Evolutionary conservation across 2,888 invertebrate species (phyloP), one percentile per base, ranked within the genome.

Genomic region (Glomeris marginata): DNA sequence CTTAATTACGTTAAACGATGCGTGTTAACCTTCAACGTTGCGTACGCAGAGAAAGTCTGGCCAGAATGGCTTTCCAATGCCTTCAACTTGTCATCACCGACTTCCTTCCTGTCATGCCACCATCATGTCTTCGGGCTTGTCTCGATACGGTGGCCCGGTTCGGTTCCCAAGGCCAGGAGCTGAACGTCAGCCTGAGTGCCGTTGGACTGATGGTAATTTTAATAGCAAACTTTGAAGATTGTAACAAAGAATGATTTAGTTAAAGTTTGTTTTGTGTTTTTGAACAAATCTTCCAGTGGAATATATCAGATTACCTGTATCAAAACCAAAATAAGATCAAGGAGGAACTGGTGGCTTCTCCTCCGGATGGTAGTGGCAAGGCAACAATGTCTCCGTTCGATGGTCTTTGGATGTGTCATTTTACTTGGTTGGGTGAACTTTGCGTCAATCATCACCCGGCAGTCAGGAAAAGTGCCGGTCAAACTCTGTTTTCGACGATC

Each of bases 401-500:
- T 70, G 82, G 83, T 62, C 74, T 95, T 8, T 95, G 92, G 92
- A 90, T 95, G 88, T 90, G 90, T 63, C 75, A 95, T 47, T 94
- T 87, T 66, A 81, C 84, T 13, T 74, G 84, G 62, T 71, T 91
- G 55, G 87, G 78, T 41, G 87, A 87, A 64, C 71, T 97, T 37
- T 98, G 97, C 64, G 91, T 95, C 41, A 97, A 98, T 68, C 72
- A 83, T 10, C 77, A 97, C 20, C 95, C 97, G 0, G 94, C 97
- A 0, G 94, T 97, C 0, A 78, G 97, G 4, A 92, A 95, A 69
- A 94, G 94, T 4, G 92, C 95, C 6, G 87, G 91, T 43, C 95
- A 97, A 72, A 98, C 98, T 0, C 71, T 98, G 49, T 95, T 98
- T 71, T 94, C 94, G 45, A 97, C 95, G 16, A 86, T 98, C 63